Evolutionary conservation across 2,113 vertebrate species (phyloP).

Genomic region (Camelus dromedarius): DNA sequence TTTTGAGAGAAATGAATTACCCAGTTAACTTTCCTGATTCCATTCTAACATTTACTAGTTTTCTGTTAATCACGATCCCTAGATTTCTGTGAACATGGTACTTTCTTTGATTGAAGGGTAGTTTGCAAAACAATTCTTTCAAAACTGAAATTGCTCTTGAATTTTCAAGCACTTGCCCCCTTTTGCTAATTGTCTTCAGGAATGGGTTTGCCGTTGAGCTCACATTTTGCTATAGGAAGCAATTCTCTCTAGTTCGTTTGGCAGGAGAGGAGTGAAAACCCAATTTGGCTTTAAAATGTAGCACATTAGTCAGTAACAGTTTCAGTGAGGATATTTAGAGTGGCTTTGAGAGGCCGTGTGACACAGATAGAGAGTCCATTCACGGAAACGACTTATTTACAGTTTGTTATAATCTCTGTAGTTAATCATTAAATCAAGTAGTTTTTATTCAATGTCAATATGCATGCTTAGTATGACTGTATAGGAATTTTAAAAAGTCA

Average conservation of each 20-base stretch:
- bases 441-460: slow-evolving; percentile 71
- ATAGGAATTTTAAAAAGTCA: slow-evolving; percentile 55
- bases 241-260: slow-evolving; percentile 61
- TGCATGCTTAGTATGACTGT: background rate
- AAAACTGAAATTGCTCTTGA: slow-evolving; percentile 41
- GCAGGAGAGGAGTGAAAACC: slow-evolving; percentile 66
- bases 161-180: background rate
- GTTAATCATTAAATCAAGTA: slow-evolving; percentile 80
- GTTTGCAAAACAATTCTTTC: background rate
- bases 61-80: background rate
- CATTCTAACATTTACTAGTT: background rate
- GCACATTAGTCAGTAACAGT: slow-evolving; percentile 69
- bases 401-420: slow-evolving; percentile 71
- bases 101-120: background rate
- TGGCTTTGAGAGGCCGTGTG: background rate
- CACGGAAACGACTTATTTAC: slow-evolving; percentile 52
- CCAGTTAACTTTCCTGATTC: slow-evolving; percentile 21
- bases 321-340: slow-evolving; percentile 72
- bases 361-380: slow-evolving; percentile 50
- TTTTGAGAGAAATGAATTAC: background rate
- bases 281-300: slow-evolving; percentile 75
- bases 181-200: slow-evolving; percentile 20
- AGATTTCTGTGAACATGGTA: background rate
- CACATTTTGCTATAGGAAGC: slow-evolving; percentile 38
- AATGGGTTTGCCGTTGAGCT: slow-evolving; percentile 18